These are phyloP conservation scores for Asbolus verrucosus DNA, from an alignment of 1,140 invertebrate genomes.

Conservation along the genomic window DNA sequence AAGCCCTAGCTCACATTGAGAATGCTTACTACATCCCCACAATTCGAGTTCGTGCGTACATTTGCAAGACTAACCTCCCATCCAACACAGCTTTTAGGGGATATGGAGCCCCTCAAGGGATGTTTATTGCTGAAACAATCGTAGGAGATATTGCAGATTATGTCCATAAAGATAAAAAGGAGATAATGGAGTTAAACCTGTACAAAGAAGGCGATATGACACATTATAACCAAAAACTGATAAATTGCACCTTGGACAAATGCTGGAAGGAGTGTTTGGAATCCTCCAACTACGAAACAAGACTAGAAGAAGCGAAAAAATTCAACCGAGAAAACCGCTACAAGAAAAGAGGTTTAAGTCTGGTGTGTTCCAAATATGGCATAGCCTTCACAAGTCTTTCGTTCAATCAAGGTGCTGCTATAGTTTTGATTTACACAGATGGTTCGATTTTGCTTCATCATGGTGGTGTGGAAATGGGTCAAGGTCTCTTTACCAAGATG, in stretches of 20 bases:
- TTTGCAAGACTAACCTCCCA: constrained; percentile 87
- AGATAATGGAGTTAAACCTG: constrained; percentile 76
- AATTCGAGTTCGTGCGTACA: constrained; percentile 73
- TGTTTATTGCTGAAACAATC: constrained; percentile 85
- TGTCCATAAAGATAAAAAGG: constrained; percentile 72
- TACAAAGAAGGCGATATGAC: constrained; percentile 85
- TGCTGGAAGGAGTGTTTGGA: constrained; percentile 88
- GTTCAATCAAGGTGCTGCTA: constrained; percentile 90
- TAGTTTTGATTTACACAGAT: constrained; percentile 91
- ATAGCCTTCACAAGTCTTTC: constrained; percentile 85
- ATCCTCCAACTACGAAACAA: constrained; percentile 76
- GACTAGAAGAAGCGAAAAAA: constrained; percentile 71
- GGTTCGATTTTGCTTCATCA: constrained; percentile 93
- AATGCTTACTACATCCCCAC: constrained; percentile 84
- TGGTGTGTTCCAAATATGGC: constrained; percentile 92
- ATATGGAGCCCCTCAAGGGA: constrained; percentile 91
- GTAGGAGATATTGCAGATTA: constrained; percentile 81
- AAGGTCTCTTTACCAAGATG: constrained; percentile 96
- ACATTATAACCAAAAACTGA: constrained; percentile 82
- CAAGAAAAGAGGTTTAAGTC: constrained; percentile 87
- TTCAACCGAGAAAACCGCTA: constrained; percentile 88
- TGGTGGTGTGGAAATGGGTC: constrained; percentile 96
- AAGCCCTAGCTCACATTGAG: constrained; percentile 83
- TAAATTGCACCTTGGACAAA: constrained; percentile 79
- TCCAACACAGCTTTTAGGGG: constrained; percentile 93